phyloP scores from a whole-genome alignment of 2,113 vertebrate species.

The Xerus inauris region DNA sequence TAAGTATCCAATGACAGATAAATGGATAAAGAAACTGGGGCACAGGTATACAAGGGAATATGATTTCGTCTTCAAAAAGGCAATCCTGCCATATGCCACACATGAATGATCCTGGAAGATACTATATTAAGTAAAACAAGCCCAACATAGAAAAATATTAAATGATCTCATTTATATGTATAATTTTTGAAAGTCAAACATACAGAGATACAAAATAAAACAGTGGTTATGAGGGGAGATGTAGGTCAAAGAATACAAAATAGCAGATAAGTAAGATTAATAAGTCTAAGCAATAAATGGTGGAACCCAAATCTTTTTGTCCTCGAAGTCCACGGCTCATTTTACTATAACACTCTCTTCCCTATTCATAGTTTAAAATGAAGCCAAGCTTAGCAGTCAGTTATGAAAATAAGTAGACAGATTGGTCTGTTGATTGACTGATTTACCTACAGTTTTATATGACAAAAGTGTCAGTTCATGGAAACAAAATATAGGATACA shows the following conservation, averaged over 20 bases:
- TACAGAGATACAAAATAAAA: not conserved
- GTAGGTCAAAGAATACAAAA: not conserved
- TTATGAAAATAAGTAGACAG: constrained; percentile 24
- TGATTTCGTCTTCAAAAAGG: not conserved
- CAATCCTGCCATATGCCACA: not conserved
- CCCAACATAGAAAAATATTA: not conserved
- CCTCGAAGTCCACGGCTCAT: not conserved
- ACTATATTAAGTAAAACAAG: not conserved
- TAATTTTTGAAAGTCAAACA: not conserved
- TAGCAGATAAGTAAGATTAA: not conserved
- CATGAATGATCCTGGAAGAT: not conserved
- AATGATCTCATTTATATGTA: not conserved
- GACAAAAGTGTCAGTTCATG: constrained; percentile 25
- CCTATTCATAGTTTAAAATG: constrained; percentile 1
- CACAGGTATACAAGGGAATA: not conserved
- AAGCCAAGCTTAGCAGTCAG: constrained; percentile 7
- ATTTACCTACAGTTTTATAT: constrained; percentile 16
- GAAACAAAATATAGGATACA: constrained; percentile 10
- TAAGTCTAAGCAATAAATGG: not conserved
- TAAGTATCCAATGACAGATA: not conserved
- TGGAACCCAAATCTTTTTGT: not conserved
- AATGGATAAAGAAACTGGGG: not conserved
- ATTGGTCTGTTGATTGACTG: not conserved
- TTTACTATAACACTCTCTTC: not conserved
- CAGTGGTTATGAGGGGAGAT: not conserved